Evolutionary conservation across 1,140 invertebrate genomes (phyloP).

Genomic region (Gryllus bimaculatus): DNA sequence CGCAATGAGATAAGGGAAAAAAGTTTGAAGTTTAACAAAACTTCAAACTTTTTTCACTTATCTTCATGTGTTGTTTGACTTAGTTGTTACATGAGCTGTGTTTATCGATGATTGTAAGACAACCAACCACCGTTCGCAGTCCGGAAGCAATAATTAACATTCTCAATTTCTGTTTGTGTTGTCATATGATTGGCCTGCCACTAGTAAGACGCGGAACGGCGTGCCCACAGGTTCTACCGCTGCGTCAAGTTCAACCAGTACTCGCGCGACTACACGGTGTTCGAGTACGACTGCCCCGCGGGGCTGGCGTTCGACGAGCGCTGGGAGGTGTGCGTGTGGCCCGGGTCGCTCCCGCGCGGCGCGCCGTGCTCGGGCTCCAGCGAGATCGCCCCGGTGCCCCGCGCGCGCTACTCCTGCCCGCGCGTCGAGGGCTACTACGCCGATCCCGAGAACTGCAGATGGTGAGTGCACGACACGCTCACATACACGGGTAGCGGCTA

Average conservation of each 20-base stretch:
- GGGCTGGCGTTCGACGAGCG: conserved; percentile 70
- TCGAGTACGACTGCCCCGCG: conserved; percentile 72
- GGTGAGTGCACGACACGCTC: conserved; percentile 32
- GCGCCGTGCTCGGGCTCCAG: conserved; percentile 62
- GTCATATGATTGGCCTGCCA: no score
- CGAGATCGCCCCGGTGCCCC: conserved; percentile 61
- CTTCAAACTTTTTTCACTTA: no score
- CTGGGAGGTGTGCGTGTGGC: conserved; percentile 75
- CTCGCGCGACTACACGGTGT: conserved; percentile 62
- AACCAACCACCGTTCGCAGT: no score
- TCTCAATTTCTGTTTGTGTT: no score
- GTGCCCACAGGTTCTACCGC: conserved; percentile 55
- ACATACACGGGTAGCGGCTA: no score
- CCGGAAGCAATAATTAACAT: no score
- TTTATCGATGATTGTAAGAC: no score
- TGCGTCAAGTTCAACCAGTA: conserved; percentile 73
- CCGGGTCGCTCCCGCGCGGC: conserved; percentile 56
- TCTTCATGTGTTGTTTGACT: no score
- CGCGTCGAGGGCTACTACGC: conserved; percentile 55
- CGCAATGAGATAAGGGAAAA: no score
- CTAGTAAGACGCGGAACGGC: no score
- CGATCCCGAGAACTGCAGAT: conserved; percentile 73
- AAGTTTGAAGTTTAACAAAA: no score
- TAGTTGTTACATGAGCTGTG: no score
- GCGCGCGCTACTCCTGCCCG: conserved; percentile 52